A percentile compares a stretch with the other conserved stretches of the same genome.
Evolutionary conservation across 2,797 vertebrate species (phyloP).

Genomic region (Molossus molossus): DNA sequence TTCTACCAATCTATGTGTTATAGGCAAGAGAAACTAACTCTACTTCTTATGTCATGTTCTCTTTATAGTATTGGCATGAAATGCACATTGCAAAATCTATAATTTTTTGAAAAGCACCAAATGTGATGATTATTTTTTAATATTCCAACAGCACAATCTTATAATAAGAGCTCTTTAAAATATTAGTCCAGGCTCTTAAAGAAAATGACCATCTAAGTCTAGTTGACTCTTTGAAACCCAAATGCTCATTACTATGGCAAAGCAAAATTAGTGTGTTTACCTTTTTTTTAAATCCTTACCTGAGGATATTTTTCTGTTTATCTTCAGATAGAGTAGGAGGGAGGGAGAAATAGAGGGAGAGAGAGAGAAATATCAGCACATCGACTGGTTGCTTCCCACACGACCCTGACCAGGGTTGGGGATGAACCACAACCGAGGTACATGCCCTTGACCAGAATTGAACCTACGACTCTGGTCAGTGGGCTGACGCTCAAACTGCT

Average conservation of each 20-base stretch:
- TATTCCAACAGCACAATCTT: neutral
- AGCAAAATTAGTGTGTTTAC: neutral
- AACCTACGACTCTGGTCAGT: too few relatives aligned
- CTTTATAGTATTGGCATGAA: neutral
- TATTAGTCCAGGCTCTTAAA: constrained; percentile 10
- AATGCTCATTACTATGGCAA: neutral
- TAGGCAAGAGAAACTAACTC: neutral
- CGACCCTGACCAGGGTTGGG: too few relatives aligned
- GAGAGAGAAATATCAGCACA: too few relatives aligned
- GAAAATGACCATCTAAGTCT: constrained; percentile 9
- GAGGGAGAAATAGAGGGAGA: too few relatives aligned
- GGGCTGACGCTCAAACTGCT: too few relatives aligned
- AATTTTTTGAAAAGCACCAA: neutral
- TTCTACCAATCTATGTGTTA: neutral
- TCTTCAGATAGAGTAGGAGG: too few relatives aligned
- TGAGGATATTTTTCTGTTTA: too few relatives aligned
- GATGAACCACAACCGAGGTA: too few relatives aligned
- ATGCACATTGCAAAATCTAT: neutral
- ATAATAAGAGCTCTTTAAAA: constrained; percentile 40
- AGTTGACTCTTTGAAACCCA: constrained; percentile 45
- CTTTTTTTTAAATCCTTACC: too few relatives aligned
- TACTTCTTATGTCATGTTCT: neutral
- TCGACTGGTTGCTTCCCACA: too few relatives aligned
- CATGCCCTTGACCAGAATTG: too few relatives aligned
- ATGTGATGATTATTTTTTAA: neutral